Conservation (phyloP, 2,888 invertebrate genomes). For the Parelbella ahira region DNA sequence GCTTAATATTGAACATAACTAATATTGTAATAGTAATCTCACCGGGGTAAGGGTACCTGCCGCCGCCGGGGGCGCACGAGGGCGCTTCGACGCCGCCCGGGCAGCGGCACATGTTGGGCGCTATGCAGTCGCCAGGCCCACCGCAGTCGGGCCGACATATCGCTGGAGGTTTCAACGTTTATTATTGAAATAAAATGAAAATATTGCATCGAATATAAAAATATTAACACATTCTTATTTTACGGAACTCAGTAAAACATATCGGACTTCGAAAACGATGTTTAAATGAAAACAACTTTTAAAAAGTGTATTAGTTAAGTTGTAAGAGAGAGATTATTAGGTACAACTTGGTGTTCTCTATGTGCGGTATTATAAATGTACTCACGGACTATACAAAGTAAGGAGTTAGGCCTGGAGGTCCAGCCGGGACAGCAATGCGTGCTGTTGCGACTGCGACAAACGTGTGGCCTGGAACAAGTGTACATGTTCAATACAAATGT, state of each 20-base stretch:
- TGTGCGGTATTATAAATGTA: too few species aligned
- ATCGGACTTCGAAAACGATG: too few species aligned
- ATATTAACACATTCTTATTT: too few species aligned
- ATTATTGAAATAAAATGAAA: too few species aligned
- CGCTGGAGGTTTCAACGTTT: conserved; percentile 82
- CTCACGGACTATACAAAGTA: conserved; percentile 92
- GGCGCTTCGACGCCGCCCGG: conserved; percentile 85
- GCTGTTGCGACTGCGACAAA: conserved; percentile 87
- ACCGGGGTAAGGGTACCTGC: conserved; percentile 61
- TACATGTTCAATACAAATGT: too few species aligned
- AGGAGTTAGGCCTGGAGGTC: conserved; percentile 85
- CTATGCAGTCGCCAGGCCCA: conserved; percentile 85
- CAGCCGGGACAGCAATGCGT: conserved; percentile 93
- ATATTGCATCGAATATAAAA: too few species aligned
- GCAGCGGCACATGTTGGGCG: conserved; percentile 90
- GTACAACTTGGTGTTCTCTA: too few species aligned
- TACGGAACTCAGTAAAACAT: too few species aligned
- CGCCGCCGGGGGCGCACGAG: conserved; percentile 66
- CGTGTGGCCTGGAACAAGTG: conserved; percentile 89
- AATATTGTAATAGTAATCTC: conserved; percentile 12
- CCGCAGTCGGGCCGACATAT: conserved; percentile 87
- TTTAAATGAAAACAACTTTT: too few species aligned
- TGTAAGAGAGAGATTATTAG: too few species aligned
- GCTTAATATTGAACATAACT: too few species aligned
- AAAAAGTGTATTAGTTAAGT: too few species aligned